Evolutionary conservation across 2,113 vertebrate species (phyloP).

Genomic region (Eurypyga helias): DNA sequence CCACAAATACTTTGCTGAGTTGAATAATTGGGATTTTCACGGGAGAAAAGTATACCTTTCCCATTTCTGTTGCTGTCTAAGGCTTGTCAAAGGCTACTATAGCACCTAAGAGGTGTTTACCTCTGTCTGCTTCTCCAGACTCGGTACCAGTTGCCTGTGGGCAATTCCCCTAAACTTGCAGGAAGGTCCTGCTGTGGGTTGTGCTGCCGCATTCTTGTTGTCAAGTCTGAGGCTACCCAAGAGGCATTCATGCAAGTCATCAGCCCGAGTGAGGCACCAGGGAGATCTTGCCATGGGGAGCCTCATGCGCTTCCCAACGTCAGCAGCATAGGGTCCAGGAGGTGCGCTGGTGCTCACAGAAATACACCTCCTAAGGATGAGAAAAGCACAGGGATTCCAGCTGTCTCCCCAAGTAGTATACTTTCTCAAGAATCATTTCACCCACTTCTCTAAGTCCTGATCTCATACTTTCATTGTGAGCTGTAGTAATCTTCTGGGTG

Average conservation of each 20-base stretch:
- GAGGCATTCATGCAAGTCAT: neutral
- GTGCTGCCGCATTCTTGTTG: neutral
- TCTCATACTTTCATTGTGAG: neutral
- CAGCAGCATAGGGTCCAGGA: neutral
- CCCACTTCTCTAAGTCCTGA: neutral
- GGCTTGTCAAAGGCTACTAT: neutral
- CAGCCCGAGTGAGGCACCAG: neutral
- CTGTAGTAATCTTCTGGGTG: neutral
- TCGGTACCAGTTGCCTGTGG: neutral
- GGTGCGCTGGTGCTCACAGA: neutral
- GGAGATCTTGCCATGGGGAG: neutral
- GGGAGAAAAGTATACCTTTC: neutral
- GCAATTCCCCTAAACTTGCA: neutral
- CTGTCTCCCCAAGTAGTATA: neutral
- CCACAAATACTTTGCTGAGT: neutral
- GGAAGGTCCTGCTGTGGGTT: neutral
- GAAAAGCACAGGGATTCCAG: neutral
- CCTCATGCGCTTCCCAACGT: neutral
- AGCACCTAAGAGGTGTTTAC: neutral
- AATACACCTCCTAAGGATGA: neutral
- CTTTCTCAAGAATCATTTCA: neutral
- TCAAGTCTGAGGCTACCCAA: neutral
- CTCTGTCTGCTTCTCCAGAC: neutral
- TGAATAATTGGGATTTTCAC: neutral
- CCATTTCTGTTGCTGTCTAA: neutral